Evolutionary conservation across 2,888 invertebrate genomes (phyloP).

Genomic region (Dysmachus trigonus): DNA sequence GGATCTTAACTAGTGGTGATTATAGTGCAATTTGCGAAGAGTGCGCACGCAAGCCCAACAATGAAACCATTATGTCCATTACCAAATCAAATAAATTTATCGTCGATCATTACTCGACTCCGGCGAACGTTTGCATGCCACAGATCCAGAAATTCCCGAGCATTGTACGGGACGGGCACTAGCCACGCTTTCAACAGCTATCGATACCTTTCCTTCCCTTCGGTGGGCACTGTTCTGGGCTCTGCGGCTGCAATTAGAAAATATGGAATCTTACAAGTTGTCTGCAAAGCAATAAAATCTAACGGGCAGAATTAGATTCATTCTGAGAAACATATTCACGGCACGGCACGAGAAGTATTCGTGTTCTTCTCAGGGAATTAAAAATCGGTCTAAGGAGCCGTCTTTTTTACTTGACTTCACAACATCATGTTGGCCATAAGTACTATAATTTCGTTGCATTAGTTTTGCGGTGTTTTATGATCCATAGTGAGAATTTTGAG

Average conservation of each 20-base stretch:
- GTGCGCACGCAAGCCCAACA: conserved; percentile 43
- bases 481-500: background rate
- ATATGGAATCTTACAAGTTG: background rate
- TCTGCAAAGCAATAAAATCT: background rate
- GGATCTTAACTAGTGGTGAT: conserved; percentile 44
- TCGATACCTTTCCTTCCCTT: background rate
- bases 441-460: background rate
- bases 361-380: background rate
- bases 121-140: conserved; percentile 17
- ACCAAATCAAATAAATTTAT: conserved; percentile 44
- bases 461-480: background rate
- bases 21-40: conserved; percentile 41
- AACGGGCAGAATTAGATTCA: background rate
- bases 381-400: background rate
- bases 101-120: conserved; percentile 24
- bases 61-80: conserved; percentile 43
- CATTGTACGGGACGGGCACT: background rate
- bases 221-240: background rate
- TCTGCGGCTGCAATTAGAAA: background rate
- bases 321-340: background rate
- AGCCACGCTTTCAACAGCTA: background rate
- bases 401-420: background rate
- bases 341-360: background rate
- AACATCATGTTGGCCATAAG: background rate
- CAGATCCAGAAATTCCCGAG: background rate